These are phyloP conservation scores for Hippasteria phrygiana DNA, from an alignment of 53 echinoderm and acorn worm genomes.

Conservation along the genomic window DNA sequence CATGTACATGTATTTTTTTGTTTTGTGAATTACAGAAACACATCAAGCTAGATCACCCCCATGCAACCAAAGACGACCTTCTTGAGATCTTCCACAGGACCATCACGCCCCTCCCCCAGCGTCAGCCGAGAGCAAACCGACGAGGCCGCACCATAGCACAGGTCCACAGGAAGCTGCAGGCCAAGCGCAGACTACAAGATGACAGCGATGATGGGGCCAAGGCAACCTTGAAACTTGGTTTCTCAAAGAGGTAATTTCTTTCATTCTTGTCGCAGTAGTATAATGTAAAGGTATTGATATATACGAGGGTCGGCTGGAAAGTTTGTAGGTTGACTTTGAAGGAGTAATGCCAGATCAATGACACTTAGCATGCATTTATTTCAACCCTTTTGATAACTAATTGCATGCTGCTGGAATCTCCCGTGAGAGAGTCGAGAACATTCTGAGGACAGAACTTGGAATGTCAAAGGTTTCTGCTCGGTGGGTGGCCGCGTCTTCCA, in stretches of 20 bases:
- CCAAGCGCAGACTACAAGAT: conserved; percentile 9
- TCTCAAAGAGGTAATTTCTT: conserved; percentile 47
- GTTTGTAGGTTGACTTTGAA: too few relatives aligned
- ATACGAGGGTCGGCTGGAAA: too few relatives aligned
- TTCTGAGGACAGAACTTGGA: too few relatives aligned
- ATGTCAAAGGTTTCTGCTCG: too few relatives aligned
- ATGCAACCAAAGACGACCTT: conserved; percentile 70
- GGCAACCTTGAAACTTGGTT: conserved; percentile 30
- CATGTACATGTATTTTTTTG: background rate
- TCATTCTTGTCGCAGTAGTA: too few relatives aligned
- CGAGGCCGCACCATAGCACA: conserved; percentile 77
- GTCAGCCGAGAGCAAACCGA: conserved; percentile 76
- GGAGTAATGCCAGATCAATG: too few relatives aligned
- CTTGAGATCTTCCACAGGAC: conserved; percentile 87
- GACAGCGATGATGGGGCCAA: conserved; percentile 46
- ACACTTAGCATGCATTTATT: too few relatives aligned
- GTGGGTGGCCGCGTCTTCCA: too few relatives aligned
- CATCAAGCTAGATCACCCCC: conserved; percentile 52
- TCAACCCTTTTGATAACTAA: too few relatives aligned
- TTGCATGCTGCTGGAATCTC: too few relatives aligned
- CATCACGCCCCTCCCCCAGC: conserved; percentile 85
- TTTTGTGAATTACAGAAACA: conserved; percentile 33
- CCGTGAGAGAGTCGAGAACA: too few relatives aligned
- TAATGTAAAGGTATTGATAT: too few relatives aligned
- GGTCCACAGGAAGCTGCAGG: conserved; percentile 73